Evolutionary conservation across 2,113 vertebrate genomes (phyloP).

Genomic region (Fukomys damarensis): DNA sequence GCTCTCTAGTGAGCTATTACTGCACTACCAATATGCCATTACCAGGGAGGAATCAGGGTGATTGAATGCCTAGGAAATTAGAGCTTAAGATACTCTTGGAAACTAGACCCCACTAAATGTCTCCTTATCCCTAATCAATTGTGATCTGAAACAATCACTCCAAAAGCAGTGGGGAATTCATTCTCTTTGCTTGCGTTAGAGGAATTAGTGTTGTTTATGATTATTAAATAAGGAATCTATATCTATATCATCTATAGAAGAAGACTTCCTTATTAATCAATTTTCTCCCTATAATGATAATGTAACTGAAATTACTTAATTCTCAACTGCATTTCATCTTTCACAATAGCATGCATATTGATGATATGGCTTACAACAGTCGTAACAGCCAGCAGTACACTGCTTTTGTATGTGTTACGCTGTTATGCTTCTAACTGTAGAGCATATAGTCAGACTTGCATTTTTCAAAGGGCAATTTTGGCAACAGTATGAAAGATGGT

Average conservation of each 20-base stretch:
- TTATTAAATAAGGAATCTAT: neutral
- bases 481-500: neutral
- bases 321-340: neutral
- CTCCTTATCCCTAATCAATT: neutral
- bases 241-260: too few relatives aligned
- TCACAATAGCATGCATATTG: neutral
- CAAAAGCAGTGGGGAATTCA: neutral
- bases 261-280: neutral
- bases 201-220: neutral
- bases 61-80: constrained; percentile 11
- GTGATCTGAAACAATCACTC: neutral
- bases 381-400: rapidly evolving
- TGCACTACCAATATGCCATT: neutral
- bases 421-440: neutral
- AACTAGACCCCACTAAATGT: neutral
- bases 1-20: constrained; percentile 68
- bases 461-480: neutral
- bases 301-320: neutral
- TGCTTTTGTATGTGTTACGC: rapidly evolving
- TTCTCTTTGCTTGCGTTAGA: neutral
- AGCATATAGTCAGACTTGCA: neutral
- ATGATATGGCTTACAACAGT: neutral
- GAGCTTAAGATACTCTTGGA: neutral
- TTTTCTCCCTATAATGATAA: neutral
- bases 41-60: neutral